These are phyloP conservation scores for Hydractinia echinata DNA, from an alignment of 30 jellyfish, hydroid and myxozoan genomes.

Conservation along the genomic window DNA sequence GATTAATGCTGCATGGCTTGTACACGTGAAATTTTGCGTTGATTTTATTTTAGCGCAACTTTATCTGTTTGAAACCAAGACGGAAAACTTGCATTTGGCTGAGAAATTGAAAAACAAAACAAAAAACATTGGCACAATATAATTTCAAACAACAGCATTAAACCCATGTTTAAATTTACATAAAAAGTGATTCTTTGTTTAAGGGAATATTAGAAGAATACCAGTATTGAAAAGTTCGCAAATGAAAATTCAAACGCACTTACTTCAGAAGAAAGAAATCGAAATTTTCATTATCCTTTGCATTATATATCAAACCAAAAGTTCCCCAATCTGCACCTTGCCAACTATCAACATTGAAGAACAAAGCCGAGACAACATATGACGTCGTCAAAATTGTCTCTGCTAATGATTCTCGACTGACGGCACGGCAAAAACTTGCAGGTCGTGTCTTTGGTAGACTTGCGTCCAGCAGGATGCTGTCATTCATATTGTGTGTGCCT, in stretches of 20 bases:
- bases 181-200: neutral
- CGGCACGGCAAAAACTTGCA: slow-evolving; percentile 50
- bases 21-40: no score
- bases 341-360: slow-evolving; percentile 70
- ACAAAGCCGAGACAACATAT: slow-evolving; percentile 34
- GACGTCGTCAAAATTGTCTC: neutral
- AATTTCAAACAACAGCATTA: no score
- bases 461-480: slow-evolving; percentile 54
- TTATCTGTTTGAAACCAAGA: no score
- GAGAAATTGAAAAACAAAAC: no score
- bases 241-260: neutral
- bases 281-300: slow-evolving; percentile 45
- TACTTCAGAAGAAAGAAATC: slow-evolving; percentile 55
- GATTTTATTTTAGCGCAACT: no score
- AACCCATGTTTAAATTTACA: neutral
- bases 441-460: slow-evolving; percentile 44
- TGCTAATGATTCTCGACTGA: slow-evolving; percentile 8
- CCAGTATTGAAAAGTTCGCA: neutral
- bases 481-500: slow-evolving; percentile 57
- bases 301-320: slow-evolving; percentile 59
- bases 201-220: neutral
- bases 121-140: no score
- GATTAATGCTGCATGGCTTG: no score
- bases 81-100: no score
- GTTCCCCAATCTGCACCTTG: slow-evolving; percentile 69